Evolutionary conservation across 2,797 vertebrate genomes (phyloP), one percentile per base, ranked within the genome.

Genomic region (Phrynocephalus guinanensis): DNA sequence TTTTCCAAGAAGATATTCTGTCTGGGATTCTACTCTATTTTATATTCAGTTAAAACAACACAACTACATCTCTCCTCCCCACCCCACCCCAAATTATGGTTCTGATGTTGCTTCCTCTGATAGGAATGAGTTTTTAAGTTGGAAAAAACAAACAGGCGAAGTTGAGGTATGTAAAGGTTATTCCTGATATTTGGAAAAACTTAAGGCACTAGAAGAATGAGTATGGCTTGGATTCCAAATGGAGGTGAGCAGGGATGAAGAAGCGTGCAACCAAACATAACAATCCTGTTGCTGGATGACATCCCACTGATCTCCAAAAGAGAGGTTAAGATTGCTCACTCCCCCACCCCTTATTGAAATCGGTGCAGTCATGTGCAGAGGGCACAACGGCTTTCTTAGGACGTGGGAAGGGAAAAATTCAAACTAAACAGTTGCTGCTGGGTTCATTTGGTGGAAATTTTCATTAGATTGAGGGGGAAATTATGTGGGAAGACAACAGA

Each of bases 281-380:
- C 77, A 79, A 22, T 70, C 3, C 26, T n/a, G 81, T 73, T 72
- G 70, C 33, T 81, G 78, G 70, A 73, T 73, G 26, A 56, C n/a
- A 48, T 86, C 78, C 68, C 70, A 30, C 60, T 73, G 30, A 70
- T 86, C 73, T 86, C 56, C 24, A 66, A 48, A 81, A 79, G 48
- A n/a, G 28, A 50, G 79, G 50, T 80, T 72, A 60, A 30, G 28
- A 20, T 48, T 66, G 56, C 20, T 75, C 78, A 76, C 48, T 44
- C 33, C 24, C n/a, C n/a, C 73, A 24, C 16, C 24, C 52, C 48
- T 81, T 63, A 33, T 33, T 81, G 78, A 73, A 86, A 63, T 63
- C 18, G 24, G 30, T 63, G 67, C 78, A 86, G 22, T 80, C 85
- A 80, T 86, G 84, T 52, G 68, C 28, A 86, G 72, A 86, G 26